Evolutionary conservation across 2,888 invertebrate species (phyloP).

Genomic region (Pterostichus niger): DNA sequence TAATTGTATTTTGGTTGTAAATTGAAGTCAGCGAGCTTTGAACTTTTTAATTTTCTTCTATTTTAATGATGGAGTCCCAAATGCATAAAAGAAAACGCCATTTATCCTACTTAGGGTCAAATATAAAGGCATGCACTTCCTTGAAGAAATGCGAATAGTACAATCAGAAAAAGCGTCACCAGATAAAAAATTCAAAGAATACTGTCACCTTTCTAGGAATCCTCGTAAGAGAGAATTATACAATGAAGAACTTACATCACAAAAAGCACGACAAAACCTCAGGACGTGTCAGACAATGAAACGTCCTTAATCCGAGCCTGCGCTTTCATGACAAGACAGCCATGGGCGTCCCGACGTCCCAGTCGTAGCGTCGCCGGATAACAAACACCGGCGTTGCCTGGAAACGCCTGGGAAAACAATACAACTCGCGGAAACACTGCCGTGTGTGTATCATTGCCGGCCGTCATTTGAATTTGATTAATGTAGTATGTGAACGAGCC

Average conservation of each 20-base stretch:
- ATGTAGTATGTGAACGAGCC: slow-evolving; percentile 29
- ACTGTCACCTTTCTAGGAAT: too few relatives aligned
- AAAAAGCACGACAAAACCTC: slow-evolving; percentile 12
- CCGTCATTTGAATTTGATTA: slow-evolving; percentile 44
- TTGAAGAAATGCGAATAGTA: too few relatives aligned
- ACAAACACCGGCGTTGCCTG: neutral
- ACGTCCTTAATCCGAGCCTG: slow-evolving; percentile 7
- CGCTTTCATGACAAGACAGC: slow-evolving; percentile 1
- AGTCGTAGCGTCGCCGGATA: neutral
- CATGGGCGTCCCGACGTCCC: neutral
- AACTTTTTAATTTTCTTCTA: too few relatives aligned
- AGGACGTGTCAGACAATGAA: slow-evolving; percentile 8
- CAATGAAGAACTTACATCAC: neutral
- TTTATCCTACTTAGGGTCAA: too few relatives aligned
- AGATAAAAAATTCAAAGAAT: too few relatives aligned
- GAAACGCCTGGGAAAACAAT: neutral
- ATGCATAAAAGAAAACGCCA: too few relatives aligned
- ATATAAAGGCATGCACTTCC: too few relatives aligned
- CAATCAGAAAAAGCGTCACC: too few relatives aligned
- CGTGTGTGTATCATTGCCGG: slow-evolving; percentile 41
- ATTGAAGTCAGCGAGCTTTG: too few relatives aligned
- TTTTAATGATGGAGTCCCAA: too few relatives aligned
- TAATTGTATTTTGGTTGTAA: too few relatives aligned
- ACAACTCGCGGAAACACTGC: slow-evolving; percentile 7
- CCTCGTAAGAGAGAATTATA: neutral